Evolutionary conservation across 2,113 vertebrate species (phyloP), one percentile per base, ranked within the genome.

Genomic region (Murina feae): DNA sequence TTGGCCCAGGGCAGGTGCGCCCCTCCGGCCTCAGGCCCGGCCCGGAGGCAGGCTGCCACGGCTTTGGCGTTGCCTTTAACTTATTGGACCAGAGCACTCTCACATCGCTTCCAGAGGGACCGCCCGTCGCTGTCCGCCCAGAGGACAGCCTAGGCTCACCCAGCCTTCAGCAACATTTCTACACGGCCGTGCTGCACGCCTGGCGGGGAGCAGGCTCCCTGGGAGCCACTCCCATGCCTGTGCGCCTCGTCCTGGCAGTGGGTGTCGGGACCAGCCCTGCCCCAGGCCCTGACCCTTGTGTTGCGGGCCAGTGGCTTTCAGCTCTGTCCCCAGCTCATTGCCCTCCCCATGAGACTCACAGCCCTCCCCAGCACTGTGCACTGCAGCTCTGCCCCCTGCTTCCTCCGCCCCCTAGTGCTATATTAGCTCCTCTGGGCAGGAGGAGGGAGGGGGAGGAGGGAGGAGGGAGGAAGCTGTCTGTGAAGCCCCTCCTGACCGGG

Each of bases 41-140:
- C 86, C 2, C 10, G 87, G 53, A n/a, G 49, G 75, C 37, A 32
- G 83, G 63, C 86, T 20, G 47, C 87, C 86, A 2, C 51, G 25
- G 90, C 60, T 65, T 81, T 28, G 75, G 80, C 47, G 7, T 65
- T 47, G 75, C 71, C 88, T 91, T 89, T 98, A 97, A 97, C 98
- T 97, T 98, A 97, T 98, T 98, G 94, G 98, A 97, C 97, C 97
- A 97, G 97, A 97, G 98, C 94, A 86, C 84, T 91, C 96, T 37
- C 97, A 90, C 96, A 96, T 97, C 93, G 10, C 97, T 98, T 97
- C 97, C 96, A 53, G 96, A 86, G 83, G 93, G 94, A 30, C 4
- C 2, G 35, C 75, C 78, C 8, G 51, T 17, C 2, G 32, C 63
- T 28, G 7, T 71, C 53, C 35, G 68, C 89, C 37, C 30, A 6